Conservation (phyloP, 2,888 invertebrate species). For the Argyresthia goedartella region DNA sequence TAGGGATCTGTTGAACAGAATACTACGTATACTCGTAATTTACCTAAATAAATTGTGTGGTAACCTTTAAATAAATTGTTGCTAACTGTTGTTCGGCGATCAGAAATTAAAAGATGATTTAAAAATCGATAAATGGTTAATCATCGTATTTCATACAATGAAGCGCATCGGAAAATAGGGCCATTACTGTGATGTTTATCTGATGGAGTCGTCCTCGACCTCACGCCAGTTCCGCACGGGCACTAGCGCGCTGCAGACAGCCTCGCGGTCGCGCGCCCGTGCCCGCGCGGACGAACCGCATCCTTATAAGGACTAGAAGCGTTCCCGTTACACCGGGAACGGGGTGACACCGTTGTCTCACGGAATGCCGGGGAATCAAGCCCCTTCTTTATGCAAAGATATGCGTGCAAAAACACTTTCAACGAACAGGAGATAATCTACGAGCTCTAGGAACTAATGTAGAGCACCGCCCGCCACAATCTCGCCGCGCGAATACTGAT, state of each 20-base stretch:
- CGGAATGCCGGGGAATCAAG: constrained; percentile 20
- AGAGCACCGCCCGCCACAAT: not conserved
- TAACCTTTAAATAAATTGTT: no score
- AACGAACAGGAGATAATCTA: not conserved
- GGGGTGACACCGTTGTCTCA: constrained; percentile 42
- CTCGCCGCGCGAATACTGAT: not conserved
- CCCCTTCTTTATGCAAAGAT: constrained; percentile 3
- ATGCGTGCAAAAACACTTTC: constrained; percentile 1
- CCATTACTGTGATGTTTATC: not conserved
- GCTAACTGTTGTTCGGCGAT: not conserved
- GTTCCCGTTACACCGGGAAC: constrained; percentile 48
- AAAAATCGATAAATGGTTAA: not conserved
- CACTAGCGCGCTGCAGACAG: no score
- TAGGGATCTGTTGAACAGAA: no score
- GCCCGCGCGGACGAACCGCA: constrained; percentile 22
- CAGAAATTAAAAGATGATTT: not conserved
- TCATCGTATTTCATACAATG: not conserved
- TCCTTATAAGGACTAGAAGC: constrained; percentile 55
- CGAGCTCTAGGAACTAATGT: not conserved
- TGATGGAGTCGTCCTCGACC: not conserved
- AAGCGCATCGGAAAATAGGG: not conserved
- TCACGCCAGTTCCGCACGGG: no score
- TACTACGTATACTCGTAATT: no score
- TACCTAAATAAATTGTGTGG: no score
- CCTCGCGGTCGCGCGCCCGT: constrained; percentile 10